Base-by-base conservation (phyloP, 2,888 invertebrate genomes). In the Agonopterix arenella region DNA sequence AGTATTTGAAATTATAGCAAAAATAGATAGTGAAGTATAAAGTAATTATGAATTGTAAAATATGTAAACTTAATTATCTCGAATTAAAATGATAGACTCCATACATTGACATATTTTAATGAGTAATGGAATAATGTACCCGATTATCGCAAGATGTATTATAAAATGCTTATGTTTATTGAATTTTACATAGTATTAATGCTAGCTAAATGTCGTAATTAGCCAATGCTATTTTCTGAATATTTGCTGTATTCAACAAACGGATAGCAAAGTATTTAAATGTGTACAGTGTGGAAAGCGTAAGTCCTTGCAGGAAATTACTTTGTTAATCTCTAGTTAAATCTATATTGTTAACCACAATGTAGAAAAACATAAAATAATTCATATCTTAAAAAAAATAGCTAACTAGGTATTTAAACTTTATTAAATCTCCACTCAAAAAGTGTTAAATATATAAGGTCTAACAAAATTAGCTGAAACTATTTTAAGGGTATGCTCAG, bases 201-300 rank as follows among this genome's bases (percentile, higher is more conserved):
- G 82, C 84, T 89, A 89, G 85, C 85, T 84, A 77, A 85, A 81
- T 84, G 76, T 83, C 80, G 72, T 80, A 28, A 81, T 84, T 85
- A 86, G 86, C 84, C 80, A 84, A 88, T 86, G 86, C 86, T 88
- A 86, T 85, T 84, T 85, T 85, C 80, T 80, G 80, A 84, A 84
- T 82, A 80, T 80, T 79, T 83, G 80, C 83, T 75, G 75, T 81
- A 78, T 78, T 84, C 80, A 75, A 71, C 63, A 69, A 66, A 73
- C 71, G 73, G 78, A 80, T 68, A 76, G 73, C 72, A 70, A 75
- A 82, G 83, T 88, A 86, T 86, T 86, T 88, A 88, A 84, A 81
- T 11, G 8, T 47, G 45, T 47, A 46, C 28, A 45, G 38, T 46
- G 51, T 52, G 54, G 56, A 58, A 52, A 28, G 58, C 42, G 28